Base-by-base conservation (phyloP, 2,888 invertebrate species). In the Oscheius sp. region DNA sequence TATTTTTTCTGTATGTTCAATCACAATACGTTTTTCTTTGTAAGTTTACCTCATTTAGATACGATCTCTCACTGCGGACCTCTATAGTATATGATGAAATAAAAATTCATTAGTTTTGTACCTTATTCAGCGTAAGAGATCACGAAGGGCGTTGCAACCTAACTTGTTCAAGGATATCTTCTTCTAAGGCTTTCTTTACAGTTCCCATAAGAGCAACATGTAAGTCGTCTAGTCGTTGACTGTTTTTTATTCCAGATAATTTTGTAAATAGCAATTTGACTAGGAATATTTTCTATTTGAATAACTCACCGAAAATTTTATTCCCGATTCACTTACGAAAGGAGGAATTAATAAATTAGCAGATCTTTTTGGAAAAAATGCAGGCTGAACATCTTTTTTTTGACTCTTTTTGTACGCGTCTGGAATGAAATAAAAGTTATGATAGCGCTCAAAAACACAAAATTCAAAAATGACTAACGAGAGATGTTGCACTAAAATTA, bases 181-280 rank as follows among this genome's bases (percentile, higher is more conserved):
- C 64, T 14, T 64, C 64, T 12, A 41, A 24, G 8, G 41, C 64
- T 20, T 20, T 38, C 41, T 64, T 64, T 2, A 64, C 64, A 17
- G 51, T 38, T 3, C 36, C 20, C 64, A 64, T 64, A 12, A 64
- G 28, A 12, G 20, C 17, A 14, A 64, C 41, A 24, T 64, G 64
- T 1, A 64, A 41, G 0, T n/a, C 14, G 24, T 64, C 64, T 14
- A 64, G 28, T 5, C 64, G 64, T n/a, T 20, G 28, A 17, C 30
- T 36, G 28, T n/a, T 38, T 33, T 64, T 36, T 14, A 64, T 64
- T n/a, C 22, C 50, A 9, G 24, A 20, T 44, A 64, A 5, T 33
- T 64, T 64, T 28, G 49, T 64, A 6, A 41, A 26, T 8, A 64
- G 36, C 9, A 64, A 22, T 51, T 54, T 50, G 14, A 51, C 64